These are phyloP conservation scores for Meganola albula DNA, from an alignment of 2,888 invertebrate species.

Conservation along the genomic window DNA sequence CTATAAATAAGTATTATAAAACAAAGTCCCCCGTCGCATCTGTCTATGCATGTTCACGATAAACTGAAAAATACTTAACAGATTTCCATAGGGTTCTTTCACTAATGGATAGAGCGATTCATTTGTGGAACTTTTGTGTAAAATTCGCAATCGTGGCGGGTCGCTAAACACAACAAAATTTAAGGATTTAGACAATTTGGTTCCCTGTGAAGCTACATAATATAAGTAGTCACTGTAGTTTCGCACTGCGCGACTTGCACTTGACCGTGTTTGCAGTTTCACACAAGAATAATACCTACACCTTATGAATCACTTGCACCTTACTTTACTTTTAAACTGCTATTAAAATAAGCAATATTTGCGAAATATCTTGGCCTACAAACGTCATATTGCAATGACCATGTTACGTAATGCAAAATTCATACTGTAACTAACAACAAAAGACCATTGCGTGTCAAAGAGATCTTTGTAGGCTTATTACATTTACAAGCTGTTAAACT, in stretches of 20 bases:
- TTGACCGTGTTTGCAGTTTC: too few relatives aligned
- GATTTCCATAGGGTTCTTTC: background rate
- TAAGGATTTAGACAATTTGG: too few relatives aligned
- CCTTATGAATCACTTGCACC: too few relatives aligned
- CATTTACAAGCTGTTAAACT: background rate
- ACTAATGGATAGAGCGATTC: background rate
- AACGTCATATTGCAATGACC: conserved; percentile 29
- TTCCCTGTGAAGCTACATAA: too few relatives aligned
- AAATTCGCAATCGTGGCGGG: background rate
- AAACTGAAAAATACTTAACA: background rate
- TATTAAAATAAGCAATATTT: conserved; percentile 22
- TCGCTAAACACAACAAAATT: too few relatives aligned
- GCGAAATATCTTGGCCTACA: conserved; percentile 34
- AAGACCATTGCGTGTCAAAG: conserved; percentile 8
- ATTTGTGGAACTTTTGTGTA: background rate
- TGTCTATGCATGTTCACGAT: background rate
- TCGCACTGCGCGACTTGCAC: too few relatives aligned
- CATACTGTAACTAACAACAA: conserved; percentile 7
- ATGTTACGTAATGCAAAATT: conserved; percentile 18
- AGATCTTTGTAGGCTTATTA: too few relatives aligned
- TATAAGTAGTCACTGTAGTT: too few relatives aligned
- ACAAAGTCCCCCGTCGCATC: background rate
- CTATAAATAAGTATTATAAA: background rate
- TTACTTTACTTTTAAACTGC: conserved; percentile 7
- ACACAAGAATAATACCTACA: too few relatives aligned